Evolutionary conservation across 1,140 invertebrate species (phyloP).

Genomic region (Ostrea denselamellosa): DNA sequence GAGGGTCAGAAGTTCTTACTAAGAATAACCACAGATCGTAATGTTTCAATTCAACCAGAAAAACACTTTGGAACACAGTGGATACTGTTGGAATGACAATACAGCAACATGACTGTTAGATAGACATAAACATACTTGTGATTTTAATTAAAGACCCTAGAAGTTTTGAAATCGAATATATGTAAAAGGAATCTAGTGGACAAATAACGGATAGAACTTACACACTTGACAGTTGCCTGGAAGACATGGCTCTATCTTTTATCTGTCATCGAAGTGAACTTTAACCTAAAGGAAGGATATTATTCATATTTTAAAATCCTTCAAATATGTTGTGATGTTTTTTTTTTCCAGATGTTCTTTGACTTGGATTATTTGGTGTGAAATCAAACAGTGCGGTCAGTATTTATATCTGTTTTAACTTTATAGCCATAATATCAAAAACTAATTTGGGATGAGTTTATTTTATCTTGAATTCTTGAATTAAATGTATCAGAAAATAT

Average conservation of each 20-base stretch:
- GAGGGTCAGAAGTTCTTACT: constrained; percentile 27
- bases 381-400: neutral
- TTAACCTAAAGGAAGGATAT: neutral
- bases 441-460: neutral
- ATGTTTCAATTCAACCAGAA: neutral
- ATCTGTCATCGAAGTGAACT: constrained; percentile 21
- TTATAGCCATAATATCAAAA: neutral
- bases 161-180: constrained; percentile 36
- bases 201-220: neutral
- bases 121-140: constrained; percentile 37
- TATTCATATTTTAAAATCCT: constrained; percentile 24
- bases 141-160: constrained; percentile 28
- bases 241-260: neutral
- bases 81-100: neutral
- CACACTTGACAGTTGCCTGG: constrained; percentile 23
- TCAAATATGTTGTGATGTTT: constrained; percentile 1
- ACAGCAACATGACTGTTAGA: neutral
- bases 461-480: neutral
- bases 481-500: neutral
- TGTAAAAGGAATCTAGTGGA: constrained; percentile 3
- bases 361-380: constrained; percentile 8
- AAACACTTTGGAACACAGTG: neutral
- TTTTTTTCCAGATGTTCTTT: neutral
- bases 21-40: neutral
- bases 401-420: neutral